A percentile compares a stretch with the other conserved stretches of the same genome.
Evolutionary conservation across 2,888 invertebrate species (phyloP).

Genomic region (Himalopsyche japonica): DNA sequence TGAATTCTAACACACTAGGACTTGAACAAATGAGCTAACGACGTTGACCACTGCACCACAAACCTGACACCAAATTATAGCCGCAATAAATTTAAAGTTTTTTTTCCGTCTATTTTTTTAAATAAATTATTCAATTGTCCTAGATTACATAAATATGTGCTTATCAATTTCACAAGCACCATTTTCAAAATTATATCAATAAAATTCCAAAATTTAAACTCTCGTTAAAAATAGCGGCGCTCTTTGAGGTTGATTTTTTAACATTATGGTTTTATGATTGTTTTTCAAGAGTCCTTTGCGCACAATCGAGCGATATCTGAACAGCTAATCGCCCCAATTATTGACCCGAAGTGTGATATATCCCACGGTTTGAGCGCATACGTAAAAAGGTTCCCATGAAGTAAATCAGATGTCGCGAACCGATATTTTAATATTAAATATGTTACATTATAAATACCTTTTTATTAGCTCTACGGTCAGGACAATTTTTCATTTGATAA

Average conservation of each 20-base stretch:
- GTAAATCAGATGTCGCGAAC: background rate
- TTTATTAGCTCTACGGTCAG: no score
- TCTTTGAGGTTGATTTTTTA: background rate
- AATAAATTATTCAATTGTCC: background rate
- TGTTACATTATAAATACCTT: no score
- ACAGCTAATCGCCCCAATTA: constrained; percentile 33
- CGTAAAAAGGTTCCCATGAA: constrained; percentile 4
- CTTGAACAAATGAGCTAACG: no score
- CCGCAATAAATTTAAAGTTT: no score
- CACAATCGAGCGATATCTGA: constrained; percentile 11
- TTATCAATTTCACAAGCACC: background rate
- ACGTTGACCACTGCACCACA: no score
- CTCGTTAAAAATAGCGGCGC: background rate
- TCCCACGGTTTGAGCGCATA: constrained; percentile 26
- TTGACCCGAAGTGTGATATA: constrained; percentile 34
- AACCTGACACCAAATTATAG: no score
- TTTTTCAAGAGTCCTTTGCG: background rate
- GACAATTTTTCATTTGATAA: no score
- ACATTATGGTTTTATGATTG: background rate
- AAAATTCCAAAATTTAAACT: background rate
- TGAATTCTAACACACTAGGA: no score
- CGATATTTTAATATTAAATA: background rate
- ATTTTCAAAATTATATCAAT: background rate
- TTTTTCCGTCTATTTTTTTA: no score
- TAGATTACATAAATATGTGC: background rate